Base-by-base conservation (phyloP, 2,113 vertebrate species). In the Cyanocitta stelleri region DNA sequence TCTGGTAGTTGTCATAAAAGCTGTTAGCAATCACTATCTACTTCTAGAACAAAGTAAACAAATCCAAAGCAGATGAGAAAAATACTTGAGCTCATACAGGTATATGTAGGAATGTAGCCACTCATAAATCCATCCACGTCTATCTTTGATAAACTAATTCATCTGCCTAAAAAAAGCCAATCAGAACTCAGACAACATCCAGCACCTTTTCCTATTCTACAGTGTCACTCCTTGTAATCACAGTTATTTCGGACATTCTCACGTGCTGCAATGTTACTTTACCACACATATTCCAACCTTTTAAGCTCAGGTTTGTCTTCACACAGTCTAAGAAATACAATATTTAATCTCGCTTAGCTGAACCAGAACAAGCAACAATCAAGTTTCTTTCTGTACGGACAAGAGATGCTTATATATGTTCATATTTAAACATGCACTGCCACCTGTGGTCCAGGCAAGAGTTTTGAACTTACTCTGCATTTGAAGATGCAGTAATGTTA, bases 391-490 rank as follows among this genome's bases (percentile, higher is more conserved):
- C 26, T 54, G 3, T 19, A 55, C 3, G 7, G 29, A 67, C 63
- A 68, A 2, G 54, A 83, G 59, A n/a, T 79, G 44, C 43, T 87
- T 43, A 75, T 16, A 51, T 64, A 29, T n/a, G 27, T 68, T 82
- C 41, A 91, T 78, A 91, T 56, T 59, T 87, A 96, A 89, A 93
- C 73, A 72, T 13, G 61, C 49, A 89, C 85, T 91, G 89, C 89
- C 87, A 94, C 69, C 91, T 96, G 78, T 91, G 82, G 91, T 90
- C 61, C 64, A 95, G 67, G 74, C 59, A 93, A 59, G 62, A 67
- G 43, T 66, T 93, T 62, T 59, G 63, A 95, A 33, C 44, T 52
- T 30, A 19, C 24, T 62, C 7, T 29, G 61, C 15, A 11, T 76
- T 61, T 69, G 46, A 75, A 75, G 29, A 75, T 2, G 2, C n/a